A percentile compares a stretch with the other conserved stretches of the same genome.
These are phyloP conservation scores for Struthidea cinerea DNA, from an alignment of 2,113 vertebrate species.

Conservation along the genomic window DNA sequence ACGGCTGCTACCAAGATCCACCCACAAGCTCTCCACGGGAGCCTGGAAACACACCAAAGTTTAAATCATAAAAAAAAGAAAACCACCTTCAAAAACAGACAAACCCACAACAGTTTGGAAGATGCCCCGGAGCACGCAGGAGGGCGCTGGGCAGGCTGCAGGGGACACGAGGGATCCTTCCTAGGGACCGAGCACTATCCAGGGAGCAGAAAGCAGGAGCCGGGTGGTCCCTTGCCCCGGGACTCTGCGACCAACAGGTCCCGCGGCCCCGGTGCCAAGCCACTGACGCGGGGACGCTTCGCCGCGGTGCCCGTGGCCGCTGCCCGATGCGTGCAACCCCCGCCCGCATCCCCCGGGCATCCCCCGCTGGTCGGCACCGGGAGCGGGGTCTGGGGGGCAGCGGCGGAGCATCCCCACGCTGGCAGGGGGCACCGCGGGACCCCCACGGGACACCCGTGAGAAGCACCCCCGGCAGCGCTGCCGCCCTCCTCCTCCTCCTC, in stretches of 20 bases:
- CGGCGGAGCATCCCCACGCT: neutral
- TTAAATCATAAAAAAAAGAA: neutral
- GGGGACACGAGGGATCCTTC: neutral
- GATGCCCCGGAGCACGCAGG: neutral
- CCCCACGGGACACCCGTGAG: neutral
- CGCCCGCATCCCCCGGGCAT: neutral
- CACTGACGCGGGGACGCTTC: neutral
- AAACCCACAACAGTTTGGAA: neutral
- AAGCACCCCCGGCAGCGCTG: neutral
- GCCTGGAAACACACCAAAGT: conserved; percentile 10
- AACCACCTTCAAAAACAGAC: neutral
- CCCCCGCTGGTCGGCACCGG: neutral
- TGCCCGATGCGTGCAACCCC: neutral
- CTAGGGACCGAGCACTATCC: neutral
- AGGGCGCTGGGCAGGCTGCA: neutral
- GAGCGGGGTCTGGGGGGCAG: too few species aligned
- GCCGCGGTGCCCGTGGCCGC: neutral
- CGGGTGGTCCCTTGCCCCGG: neutral
- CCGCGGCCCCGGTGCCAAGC: neutral
- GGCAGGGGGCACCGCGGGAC: neutral
- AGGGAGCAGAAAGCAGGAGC: too few species aligned
- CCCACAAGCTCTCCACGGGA: neutral
- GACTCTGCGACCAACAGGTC: neutral
- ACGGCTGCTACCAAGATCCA: neutral
- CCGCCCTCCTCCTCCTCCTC: neutral